phyloP scores from a whole-genome alignment of 1,140 invertebrate genomes.

The Dufourea novaeangliae region DNA sequence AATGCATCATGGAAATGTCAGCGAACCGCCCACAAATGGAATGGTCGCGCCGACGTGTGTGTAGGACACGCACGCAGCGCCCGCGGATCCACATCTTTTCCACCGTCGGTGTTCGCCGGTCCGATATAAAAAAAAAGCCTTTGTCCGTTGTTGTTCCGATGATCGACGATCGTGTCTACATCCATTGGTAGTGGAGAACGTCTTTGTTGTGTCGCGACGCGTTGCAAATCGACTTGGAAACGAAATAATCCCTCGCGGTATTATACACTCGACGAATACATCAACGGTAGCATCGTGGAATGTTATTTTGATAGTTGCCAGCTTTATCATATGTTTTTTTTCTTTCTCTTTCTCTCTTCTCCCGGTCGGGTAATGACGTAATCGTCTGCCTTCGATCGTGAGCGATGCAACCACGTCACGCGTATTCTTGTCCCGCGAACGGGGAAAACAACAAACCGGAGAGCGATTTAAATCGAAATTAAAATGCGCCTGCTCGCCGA shows the following conservation, averaged over 20 bases:
- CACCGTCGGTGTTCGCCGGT: too few species aligned
- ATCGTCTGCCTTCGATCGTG: background rate
- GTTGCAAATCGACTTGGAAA: too few species aligned
- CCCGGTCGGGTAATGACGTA: background rate
- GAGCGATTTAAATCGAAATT: background rate
- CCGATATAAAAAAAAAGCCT: slow-evolving; percentile 43
- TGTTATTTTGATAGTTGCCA: background rate
- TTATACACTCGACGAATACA: background rate
- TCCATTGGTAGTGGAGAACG: background rate
- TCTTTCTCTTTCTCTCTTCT: too few species aligned
- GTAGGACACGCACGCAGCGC: slow-evolving; percentile 64
- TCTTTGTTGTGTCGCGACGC: too few species aligned
- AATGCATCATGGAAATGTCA: slow-evolving; percentile 72
- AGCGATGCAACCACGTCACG: background rate
- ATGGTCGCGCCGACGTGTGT: slow-evolving; percentile 63
- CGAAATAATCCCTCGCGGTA: too few species aligned
- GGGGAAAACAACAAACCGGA: background rate
- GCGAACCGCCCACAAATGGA: slow-evolving; percentile 67
- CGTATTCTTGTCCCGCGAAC: background rate
- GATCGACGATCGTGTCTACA: slow-evolving; percentile 39
- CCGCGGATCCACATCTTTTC: slow-evolving; percentile 55
- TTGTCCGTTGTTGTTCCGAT: slow-evolving; percentile 57
- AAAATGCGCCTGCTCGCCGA: background rate
- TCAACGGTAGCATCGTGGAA: background rate
- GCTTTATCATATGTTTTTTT: too few species aligned